phyloP scores from a whole-genome alignment of 35 echinoderm and acorn worm genomes.

The Lytechinus variegatus region DNA sequence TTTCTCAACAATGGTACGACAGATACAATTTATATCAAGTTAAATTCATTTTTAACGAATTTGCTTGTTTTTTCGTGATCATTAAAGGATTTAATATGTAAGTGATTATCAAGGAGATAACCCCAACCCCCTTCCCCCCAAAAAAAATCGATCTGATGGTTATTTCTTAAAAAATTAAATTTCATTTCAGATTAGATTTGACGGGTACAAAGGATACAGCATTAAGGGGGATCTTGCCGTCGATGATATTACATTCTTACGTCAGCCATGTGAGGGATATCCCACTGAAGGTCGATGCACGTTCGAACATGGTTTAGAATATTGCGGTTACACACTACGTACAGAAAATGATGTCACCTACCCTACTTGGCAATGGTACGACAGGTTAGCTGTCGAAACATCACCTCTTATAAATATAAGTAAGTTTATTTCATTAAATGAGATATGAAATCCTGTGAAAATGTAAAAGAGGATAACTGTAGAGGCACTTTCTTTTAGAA shows the following conservation, averaged over 20 bases:
- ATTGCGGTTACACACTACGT: background rate
- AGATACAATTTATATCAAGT: too few relatives aligned
- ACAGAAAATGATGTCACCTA: background rate
- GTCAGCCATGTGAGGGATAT: constrained; percentile 71
- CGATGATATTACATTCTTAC: constrained; percentile 81
- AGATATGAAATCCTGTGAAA: background rate
- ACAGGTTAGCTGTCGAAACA: background rate
- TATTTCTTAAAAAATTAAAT: too few relatives aligned
- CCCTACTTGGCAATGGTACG: constrained; percentile 23
- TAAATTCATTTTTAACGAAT: too few relatives aligned
- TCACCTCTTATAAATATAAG: background rate
- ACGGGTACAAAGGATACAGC: constrained; percentile 62
- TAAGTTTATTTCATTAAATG: background rate
- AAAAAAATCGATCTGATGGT: too few relatives aligned
- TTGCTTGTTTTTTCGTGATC: too few relatives aligned
- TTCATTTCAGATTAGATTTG: constrained; percentile 63
- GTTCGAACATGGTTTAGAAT: constrained; percentile 60
- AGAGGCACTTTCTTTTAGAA: too few relatives aligned
- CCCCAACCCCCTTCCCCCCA: too few relatives aligned
- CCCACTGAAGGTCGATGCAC: constrained; percentile 34
- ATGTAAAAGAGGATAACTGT: too few relatives aligned
- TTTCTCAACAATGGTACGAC: too few relatives aligned
- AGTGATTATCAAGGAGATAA: too few relatives aligned
- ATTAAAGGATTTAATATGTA: too few relatives aligned
- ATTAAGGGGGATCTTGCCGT: constrained; percentile 80